Percentiles rank a stretch among this genome's conserved stretches.
Conservation (phyloP, 2,888 invertebrate genomes). For the Gortyna flavago region DNA sequence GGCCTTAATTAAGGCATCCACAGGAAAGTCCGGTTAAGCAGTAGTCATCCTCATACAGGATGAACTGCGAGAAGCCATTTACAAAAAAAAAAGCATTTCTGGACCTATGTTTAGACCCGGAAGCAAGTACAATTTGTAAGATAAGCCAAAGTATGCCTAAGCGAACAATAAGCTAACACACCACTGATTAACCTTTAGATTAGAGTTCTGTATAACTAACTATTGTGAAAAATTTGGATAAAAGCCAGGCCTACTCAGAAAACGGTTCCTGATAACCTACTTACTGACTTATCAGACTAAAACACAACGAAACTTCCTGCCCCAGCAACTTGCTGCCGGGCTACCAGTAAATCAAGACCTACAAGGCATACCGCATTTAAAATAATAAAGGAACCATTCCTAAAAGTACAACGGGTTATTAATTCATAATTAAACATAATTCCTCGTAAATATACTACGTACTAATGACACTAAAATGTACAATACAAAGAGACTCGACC, state of each 20-base stretch:
- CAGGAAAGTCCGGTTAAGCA: no score
- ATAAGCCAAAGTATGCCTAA: not conserved
- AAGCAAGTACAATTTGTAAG: not conserved
- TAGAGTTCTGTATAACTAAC: not conserved
- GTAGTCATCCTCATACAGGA: no score
- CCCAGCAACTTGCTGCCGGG: not conserved
- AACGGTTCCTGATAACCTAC: conserved; percentile 30
- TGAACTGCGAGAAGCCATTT: no score
- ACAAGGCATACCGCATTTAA: conserved; percentile 31
- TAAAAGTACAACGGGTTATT: conserved; percentile 60
- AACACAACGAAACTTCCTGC: conserved; percentile 25
- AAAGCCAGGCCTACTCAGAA: conserved; percentile 24
- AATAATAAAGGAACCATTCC: conserved; percentile 55
- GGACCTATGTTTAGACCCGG: not conserved
- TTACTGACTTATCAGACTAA: conserved; percentile 12
- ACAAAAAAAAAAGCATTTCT: no score
- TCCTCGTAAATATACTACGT: conserved; percentile 63
- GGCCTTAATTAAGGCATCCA: no score
- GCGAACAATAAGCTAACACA: not conserved
- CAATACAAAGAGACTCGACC: conserved; percentile 71
- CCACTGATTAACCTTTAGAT: not conserved
- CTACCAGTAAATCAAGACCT: conserved; percentile 30
- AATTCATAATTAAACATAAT: conserved; percentile 68
- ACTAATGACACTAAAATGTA: conserved; percentile 70
- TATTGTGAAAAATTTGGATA: not conserved